Base-by-base conservation (phyloP, 2,113 vertebrate species). In the Peromyscus polionotus region DNA sequence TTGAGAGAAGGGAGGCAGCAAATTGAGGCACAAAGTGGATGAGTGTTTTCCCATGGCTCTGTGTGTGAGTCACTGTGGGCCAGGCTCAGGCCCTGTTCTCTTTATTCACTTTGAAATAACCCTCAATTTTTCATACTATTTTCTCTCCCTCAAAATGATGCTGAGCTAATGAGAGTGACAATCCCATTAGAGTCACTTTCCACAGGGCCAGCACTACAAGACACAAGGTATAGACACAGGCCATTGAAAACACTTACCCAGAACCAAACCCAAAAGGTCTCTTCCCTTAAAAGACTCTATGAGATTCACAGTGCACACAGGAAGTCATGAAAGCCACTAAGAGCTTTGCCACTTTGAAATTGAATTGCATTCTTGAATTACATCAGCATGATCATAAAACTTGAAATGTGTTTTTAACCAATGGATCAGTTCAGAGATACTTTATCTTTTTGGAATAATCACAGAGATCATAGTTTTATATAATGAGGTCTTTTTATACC, bases 361-460 rank as follows among this genome's bases (percentile, higher is more conserved):
- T 45, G 72, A 89, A 59, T 59, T 59, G 76, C 67, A 42, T 94
- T 86, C 67, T 87, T 65, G 36, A 77, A 94, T 91, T 95, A 84
- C 73, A 68, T 72, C 85, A 94, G 39, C 36, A 70, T 86, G 61
- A 63, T 31, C 59, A 96, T 88, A 88, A 95, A 95, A 97, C 94
- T 93, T 91, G 93, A 87, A 96, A 95, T 93, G 54, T 93, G 51
- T 96, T 97, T 92, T 94, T 92, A 93, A 92, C 67, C 0, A 97
- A 88, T 80, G 92, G 96, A 72, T 90, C 67, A 97, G 91, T 95
- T 98, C 97, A 97, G 97, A 97, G 98, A 97, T 84, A 85, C 96
- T 98, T 97, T 84, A 97, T 98, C 97, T 96, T 97, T 97, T 97
- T 97, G 76, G 91, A 63, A 96, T 96, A 98, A 92, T 45, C n/a